Percentiles rank a stretch among this genome's conserved stretches.
phyloP scores from a whole-genome alignment of 1,140 invertebrate genomes.

The Sarcophaga peregrina region DNA sequence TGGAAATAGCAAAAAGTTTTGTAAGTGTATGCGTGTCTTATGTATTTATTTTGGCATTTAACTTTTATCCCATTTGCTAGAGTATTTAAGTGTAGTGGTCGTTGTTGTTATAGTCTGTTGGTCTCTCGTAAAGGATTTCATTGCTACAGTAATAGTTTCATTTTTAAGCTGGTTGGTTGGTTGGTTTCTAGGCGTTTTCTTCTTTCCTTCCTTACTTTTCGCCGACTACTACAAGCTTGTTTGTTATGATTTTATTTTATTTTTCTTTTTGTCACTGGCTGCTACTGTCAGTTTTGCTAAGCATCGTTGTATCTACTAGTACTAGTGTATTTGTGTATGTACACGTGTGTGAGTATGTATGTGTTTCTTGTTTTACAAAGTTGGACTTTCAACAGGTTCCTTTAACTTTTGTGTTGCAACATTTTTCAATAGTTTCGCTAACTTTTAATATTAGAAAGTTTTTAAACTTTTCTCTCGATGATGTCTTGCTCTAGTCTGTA shows the following conservation, averaged over 20 bases:
- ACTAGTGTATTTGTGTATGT: background rate
- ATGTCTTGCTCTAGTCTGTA: too few relatives aligned
- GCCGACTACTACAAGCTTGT: background rate
- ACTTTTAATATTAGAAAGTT: constrained; percentile 5
- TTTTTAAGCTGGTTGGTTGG: background rate
- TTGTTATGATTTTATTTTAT: background rate
- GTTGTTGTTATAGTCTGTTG: background rate
- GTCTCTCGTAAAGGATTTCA: background rate
- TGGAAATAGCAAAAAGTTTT: background rate
- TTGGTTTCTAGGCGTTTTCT: background rate
- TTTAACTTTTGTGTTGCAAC: background rate
- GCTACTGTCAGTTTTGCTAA: background rate
- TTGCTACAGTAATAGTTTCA: background rate
- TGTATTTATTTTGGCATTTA: constrained; percentile 17
- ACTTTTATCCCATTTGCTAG: constrained; percentile 4
- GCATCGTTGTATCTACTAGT: background rate
- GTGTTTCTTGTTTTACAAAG: background rate
- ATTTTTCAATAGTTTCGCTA: background rate
- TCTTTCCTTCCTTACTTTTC: background rate
- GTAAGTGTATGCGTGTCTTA: constrained; percentile 1
- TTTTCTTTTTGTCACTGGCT: background rate
- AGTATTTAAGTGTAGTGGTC: too few relatives aligned
- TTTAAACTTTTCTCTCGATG: background rate
- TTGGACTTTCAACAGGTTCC: background rate
- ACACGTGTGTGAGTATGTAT: too few relatives aligned